Evolutionary conservation across 2,888 invertebrate genomes (phyloP), one percentile per base, ranked within the genome.

Genomic region (Pyrrhosoma nymphula): DNA sequence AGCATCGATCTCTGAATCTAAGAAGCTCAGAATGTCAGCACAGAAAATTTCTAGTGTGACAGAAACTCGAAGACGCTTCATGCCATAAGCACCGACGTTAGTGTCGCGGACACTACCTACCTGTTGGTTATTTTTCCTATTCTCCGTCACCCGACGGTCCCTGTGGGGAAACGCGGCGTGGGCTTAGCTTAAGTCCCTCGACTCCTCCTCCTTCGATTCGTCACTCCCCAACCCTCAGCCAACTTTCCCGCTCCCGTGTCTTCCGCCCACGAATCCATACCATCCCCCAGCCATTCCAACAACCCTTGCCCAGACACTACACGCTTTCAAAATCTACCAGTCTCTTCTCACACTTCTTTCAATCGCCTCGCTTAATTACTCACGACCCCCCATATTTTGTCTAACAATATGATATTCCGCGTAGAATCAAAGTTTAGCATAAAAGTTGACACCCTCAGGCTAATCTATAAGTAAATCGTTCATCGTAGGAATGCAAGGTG

Each of bases 161-260:
- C 47, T 47, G 8, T 4, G 2, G 91, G 91, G 91, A 91, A 91
- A 39, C 91, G 20, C 91, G 23, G 91, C 63, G 91, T 91, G 91
- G 91, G 91, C 63, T 63, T 91, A 14, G 20, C 60, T 90, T 30
- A 30, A 30, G 20, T 56, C 30, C 90, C 56, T n/a, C 56, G 20
- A 14, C 26, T 47, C 88, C 88, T 88, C 0, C 26, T 47, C 88
- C 88, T 88, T 3, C 88, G 88, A 69, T 26, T n/a, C 56, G 30
- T 35, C 91, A 60, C 63, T 30, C 63, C 30, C 30, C 35, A 82
- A 60, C 18, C 60, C 60, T 20, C 60, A 14, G 60, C n/a, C 69
- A n/a, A 20, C n/a, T 47, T 47, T 47, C 8, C 47, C 47, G 47
- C 47, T 47, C 47, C 39, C 88, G 47, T 47, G 47, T 47, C 47